These are phyloP conservation scores for Sciurus vulgaris DNA, from an alignment of 2,797 vertebrate genomes.

Conservation along the genomic window DNA sequence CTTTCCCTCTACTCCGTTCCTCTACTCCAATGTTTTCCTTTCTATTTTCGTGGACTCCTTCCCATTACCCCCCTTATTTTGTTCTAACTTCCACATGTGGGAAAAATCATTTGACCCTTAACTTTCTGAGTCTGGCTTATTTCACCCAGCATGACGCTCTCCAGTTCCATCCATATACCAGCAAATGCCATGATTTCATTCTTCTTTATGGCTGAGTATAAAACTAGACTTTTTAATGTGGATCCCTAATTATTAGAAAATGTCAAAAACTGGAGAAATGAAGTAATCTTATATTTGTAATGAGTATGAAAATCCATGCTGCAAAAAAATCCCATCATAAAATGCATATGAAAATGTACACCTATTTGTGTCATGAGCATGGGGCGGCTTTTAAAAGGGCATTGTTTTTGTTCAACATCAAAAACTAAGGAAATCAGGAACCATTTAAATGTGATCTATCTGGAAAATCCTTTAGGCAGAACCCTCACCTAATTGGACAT, in stretches of 20 bases:
- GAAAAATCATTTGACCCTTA: too few relatives aligned
- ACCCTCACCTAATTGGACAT: background rate
- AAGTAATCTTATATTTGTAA: background rate
- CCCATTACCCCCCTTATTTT: too few relatives aligned
- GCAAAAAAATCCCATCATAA: background rate
- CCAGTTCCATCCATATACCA: too few relatives aligned
- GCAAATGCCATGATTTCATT: too few relatives aligned
- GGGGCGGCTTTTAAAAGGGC: background rate
- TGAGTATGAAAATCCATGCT: background rate
- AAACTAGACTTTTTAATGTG: background rate
- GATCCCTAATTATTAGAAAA: background rate
- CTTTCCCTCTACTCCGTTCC: too few relatives aligned
- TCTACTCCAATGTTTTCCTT: too few relatives aligned
- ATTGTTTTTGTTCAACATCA: background rate
- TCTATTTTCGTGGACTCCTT: too few relatives aligned
- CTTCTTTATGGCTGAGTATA: too few relatives aligned
- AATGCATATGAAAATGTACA: background rate
- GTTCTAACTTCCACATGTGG: too few relatives aligned
- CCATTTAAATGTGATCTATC: background rate
- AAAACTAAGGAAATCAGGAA: constrained; percentile 5
- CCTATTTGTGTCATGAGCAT: background rate
- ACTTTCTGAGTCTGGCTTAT: too few relatives aligned
- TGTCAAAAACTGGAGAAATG: background rate
- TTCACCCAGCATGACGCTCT: too few relatives aligned
- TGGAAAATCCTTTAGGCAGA: constrained; percentile 5